Conservation (phyloP, 2,888 invertebrate species). For the Eumacrocentrus americanus region DNA sequence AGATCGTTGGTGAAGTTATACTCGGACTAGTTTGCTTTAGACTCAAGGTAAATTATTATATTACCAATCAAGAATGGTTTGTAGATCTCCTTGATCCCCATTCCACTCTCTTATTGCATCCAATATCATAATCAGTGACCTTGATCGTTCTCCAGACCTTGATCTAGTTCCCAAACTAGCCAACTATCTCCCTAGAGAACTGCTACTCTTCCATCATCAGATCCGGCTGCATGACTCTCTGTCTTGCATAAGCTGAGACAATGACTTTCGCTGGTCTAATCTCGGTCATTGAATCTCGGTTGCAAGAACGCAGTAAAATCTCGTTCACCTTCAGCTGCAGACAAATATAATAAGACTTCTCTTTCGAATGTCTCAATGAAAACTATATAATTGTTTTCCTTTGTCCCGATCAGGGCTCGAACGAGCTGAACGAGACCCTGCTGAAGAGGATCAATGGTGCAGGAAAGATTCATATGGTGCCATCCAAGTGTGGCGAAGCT, state of each 20-base stretch:
- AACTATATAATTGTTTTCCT: not conserved
- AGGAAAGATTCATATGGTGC: constrained; percentile 91
- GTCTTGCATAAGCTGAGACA: too few relatives aligned
- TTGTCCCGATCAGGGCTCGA: constrained; percentile 66
- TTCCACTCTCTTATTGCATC: not conserved
- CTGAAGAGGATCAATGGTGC: constrained; percentile 86
- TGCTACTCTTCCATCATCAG: too few relatives aligned
- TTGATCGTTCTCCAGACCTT: constrained; percentile 3
- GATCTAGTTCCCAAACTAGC: not conserved
- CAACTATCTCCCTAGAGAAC: not conserved
- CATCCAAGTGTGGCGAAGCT: constrained; percentile 81
- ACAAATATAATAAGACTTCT: too few relatives aligned
- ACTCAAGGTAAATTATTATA: constrained; percentile 68
- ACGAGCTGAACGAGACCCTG: constrained; percentile 81
- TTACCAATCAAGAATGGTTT: constrained; percentile 3
- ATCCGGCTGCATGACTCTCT: too few relatives aligned
- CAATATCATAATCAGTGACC: not conserved
- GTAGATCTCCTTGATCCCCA: constrained; percentile 17
- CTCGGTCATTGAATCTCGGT: too few relatives aligned
- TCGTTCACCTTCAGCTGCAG: too few relatives aligned
- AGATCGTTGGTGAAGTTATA: constrained; percentile 85
- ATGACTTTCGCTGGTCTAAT: too few relatives aligned
- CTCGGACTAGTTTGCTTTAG: constrained; percentile 97
- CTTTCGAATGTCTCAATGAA: too few relatives aligned
- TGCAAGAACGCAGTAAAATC: too few relatives aligned